Evolutionary conservation across 1,140 invertebrate genomes (phyloP).

Genomic region (Psix sp.): DNA sequence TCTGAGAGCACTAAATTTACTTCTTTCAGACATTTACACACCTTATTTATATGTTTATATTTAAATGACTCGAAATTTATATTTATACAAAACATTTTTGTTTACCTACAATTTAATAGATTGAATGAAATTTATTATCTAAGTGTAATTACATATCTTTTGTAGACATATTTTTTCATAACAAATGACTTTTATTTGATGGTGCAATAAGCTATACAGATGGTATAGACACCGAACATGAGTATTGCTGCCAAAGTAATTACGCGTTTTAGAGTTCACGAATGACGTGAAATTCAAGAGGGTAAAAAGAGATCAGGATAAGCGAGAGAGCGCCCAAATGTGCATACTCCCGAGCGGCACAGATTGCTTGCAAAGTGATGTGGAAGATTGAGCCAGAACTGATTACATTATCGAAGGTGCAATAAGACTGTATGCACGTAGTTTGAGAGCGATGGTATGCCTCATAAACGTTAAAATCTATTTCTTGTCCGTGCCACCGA

Average conservation of each 20-base stretch:
- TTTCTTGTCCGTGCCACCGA: conserved; percentile 43
- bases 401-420: conserved; percentile 66
- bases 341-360: conserved; percentile 41
- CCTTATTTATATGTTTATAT: no score
- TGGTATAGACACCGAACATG: conserved; percentile 6
- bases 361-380: conserved; percentile 59
- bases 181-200: not conserved
- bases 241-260: conserved; percentile 33
- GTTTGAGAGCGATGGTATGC: conserved; percentile 54
- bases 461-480: conserved; percentile 63
- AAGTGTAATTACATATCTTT: no score
- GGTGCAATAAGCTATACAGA: conserved; percentile 20
- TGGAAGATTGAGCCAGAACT: conserved; percentile 60
- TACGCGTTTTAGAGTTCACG: conserved; percentile 32
- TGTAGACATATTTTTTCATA: no score
- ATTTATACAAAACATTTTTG: no score
- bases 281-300: conserved; percentile 41
- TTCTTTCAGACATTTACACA: no score
- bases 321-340: conserved; percentile 39
- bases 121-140: no score
- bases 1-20: no score
- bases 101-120: no score
- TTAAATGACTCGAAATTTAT: no score
- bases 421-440: conserved; percentile 56
- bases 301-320: conserved; percentile 32